Conservation (phyloP, 2,888 invertebrate species). For the Oasisia sp. region DNA sequence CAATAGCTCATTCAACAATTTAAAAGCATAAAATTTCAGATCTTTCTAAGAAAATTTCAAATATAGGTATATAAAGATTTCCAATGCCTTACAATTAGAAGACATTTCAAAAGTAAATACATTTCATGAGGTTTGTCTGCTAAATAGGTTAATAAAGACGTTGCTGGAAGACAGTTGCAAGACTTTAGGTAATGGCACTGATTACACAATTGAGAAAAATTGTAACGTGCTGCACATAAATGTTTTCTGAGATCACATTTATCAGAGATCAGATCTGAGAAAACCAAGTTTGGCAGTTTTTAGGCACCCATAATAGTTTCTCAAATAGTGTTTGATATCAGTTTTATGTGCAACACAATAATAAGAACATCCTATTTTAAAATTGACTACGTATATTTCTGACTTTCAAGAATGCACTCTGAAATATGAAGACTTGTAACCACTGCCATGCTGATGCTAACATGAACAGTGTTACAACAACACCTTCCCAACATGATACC, state of each 20-base stretch:
- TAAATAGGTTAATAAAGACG: neutral
- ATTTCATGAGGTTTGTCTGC: neutral
- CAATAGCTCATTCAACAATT: too few species aligned
- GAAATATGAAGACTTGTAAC: neutral
- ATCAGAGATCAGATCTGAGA: neutral
- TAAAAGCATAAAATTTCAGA: too few species aligned
- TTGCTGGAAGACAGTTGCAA: neutral
- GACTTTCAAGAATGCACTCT: neutral
- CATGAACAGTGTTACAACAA: neutral
- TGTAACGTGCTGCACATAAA: neutral
- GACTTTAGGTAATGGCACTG: neutral
- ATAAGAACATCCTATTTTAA: too few species aligned
- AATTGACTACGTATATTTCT: neutral
- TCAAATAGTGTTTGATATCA: neutral
- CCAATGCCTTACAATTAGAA: too few species aligned
- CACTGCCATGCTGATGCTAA: neutral
- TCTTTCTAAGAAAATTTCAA: too few species aligned
- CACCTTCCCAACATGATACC: too few species aligned
- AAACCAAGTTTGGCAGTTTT: neutral
- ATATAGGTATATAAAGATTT: too few species aligned
- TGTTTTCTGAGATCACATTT: neutral
- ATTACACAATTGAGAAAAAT: neutral
- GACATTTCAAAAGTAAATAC: neutral
- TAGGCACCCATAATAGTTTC: neutral
- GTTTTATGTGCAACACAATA: neutral